Evolutionary conservation across 2,888 invertebrate genomes (phyloP).

Genomic region (Nymphalis urticae): DNA sequence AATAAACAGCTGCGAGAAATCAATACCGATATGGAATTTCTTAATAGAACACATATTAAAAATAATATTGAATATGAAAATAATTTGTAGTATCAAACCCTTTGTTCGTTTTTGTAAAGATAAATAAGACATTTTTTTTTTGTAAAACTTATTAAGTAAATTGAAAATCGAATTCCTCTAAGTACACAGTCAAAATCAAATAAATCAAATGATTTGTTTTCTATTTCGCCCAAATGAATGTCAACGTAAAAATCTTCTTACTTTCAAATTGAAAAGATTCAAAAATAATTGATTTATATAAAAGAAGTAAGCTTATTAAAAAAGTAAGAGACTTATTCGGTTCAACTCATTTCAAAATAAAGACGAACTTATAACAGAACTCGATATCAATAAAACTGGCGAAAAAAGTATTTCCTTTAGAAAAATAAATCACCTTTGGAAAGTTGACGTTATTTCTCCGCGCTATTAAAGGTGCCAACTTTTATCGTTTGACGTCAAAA

Average conservation of each 20-base stretch:
- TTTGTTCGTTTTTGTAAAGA: too few relatives aligned
- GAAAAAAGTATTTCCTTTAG: constrained; percentile 66
- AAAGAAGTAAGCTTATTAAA: constrained; percentile 60
- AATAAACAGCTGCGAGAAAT: too few relatives aligned
- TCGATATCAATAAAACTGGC: constrained; percentile 73
- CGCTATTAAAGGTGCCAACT: constrained; percentile 67
- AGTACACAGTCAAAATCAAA: too few relatives aligned
- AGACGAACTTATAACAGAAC: constrained; percentile 70
- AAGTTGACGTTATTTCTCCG: constrained; percentile 67
- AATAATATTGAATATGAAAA: too few relatives aligned
- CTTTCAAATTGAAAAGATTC: neutral
- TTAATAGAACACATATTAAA: too few relatives aligned
- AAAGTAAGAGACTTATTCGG: constrained; percentile 48
- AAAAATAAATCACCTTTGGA: constrained; percentile 73
- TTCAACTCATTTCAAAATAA: constrained; percentile 65
- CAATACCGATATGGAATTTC: too few relatives aligned
- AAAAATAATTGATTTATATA: neutral
- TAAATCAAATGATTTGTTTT: too few relatives aligned
- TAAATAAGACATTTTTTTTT: too few relatives aligned
- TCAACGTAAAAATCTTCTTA: neutral
- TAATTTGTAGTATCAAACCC: too few relatives aligned
- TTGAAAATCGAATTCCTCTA: too few relatives aligned
- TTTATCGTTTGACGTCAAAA: constrained; percentile 71
- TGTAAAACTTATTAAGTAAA: too few relatives aligned
- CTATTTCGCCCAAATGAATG: neutral